phyloP scores from a whole-genome alignment of 2,113 vertebrate species.

The Sebastes fasciatus region DNA sequence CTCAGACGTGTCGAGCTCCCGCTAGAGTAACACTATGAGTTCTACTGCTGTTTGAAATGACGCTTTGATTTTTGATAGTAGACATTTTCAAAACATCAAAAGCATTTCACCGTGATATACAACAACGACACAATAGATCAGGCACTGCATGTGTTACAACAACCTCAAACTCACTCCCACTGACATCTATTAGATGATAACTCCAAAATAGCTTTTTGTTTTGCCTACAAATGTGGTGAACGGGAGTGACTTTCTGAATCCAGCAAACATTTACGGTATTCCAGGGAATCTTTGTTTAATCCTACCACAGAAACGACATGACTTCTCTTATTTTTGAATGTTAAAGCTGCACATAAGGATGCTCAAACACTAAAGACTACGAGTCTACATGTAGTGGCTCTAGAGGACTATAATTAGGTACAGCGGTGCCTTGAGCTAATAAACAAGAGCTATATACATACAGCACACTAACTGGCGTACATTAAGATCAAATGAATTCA shows the following conservation, averaged over 20 bases:
- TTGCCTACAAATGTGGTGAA: not conserved
- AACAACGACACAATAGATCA: conserved; percentile 6
- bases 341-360: not conserved
- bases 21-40: not conserved
- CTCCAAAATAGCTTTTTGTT: not conserved
- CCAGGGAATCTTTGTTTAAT: not conserved
- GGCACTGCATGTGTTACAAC: not conserved
- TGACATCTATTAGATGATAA: not conserved
- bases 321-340: not conserved
- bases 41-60: conserved; percentile 1
- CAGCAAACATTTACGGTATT: not conserved
- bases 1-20: not conserved
- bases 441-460: not conserved
- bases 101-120: not conserved
- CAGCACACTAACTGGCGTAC: not conserved
- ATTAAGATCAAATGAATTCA: not conserved
- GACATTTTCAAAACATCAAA: not conserved
- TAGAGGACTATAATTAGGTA: not conserved
- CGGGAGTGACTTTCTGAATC: not conserved
- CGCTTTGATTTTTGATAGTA: not conserved
- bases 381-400: not conserved
- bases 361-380: not conserved
- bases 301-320: not conserved
- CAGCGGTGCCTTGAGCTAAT: not conserved
- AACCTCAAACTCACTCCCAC: not conserved